These are phyloP conservation scores for Aulostomus chinensis DNA, from an alignment of 2,797 vertebrate genomes.

Conservation along the genomic window DNA sequence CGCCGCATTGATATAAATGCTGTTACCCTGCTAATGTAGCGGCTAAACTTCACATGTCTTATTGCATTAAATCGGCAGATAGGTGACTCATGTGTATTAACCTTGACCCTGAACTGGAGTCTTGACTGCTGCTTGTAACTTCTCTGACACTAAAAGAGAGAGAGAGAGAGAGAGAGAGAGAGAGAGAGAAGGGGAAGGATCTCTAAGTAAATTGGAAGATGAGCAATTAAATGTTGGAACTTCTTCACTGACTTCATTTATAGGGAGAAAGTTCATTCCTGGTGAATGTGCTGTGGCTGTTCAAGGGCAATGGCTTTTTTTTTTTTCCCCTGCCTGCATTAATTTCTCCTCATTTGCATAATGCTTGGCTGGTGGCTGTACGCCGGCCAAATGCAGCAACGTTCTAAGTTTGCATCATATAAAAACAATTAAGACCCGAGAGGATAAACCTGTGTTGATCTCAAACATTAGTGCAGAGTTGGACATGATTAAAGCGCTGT, in stretches of 20 bases:
- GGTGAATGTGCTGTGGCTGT: constrained; percentile 37
- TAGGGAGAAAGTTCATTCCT: constrained; percentile 44
- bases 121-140: constrained; percentile 8
- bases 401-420: constrained; percentile 44
- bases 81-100: constrained; percentile 19
- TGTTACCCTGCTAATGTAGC: no score
- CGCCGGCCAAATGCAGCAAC: constrained; percentile 50
- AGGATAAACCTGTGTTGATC: constrained; percentile 39
- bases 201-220: constrained; percentile 26
- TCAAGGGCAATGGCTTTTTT: constrained; percentile 52
- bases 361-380: constrained; percentile 57
- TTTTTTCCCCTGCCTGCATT: constrained; percentile 33
- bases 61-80: constrained; percentile 20
- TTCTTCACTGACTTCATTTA: constrained; percentile 50
- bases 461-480: constrained; percentile 25
- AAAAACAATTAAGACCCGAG: constrained; percentile 36
- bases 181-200: constrained; percentile 5
- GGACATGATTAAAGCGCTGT: constrained; percentile 38
- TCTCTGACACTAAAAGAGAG: constrained; percentile 3
- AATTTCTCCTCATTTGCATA: constrained; percentile 66
- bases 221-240: constrained; percentile 44
- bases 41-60: no score
- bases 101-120: constrained; percentile 7
- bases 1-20: no score
- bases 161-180: constrained; percentile 3